Conservation (phyloP, 1,140 invertebrate species). For the Pristionchus pacificus region DNA sequence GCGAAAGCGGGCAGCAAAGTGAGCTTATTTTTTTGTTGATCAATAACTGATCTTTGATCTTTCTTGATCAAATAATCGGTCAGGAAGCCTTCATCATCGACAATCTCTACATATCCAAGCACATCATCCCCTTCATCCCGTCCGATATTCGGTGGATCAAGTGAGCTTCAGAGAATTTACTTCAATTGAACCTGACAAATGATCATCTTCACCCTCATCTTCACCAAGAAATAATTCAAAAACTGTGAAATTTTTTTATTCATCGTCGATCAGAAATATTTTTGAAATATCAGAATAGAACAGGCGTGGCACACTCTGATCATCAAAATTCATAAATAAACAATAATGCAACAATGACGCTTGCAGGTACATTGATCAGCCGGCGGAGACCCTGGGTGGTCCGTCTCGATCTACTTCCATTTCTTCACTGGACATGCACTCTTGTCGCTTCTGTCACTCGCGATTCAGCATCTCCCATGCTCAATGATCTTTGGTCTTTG, state of each 20-base stretch:
- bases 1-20: conserved; percentile 23
- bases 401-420: conserved; percentile 36
- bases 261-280: neutral
- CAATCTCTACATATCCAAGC: conserved; percentile 56
- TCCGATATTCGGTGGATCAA: conserved; percentile 53
- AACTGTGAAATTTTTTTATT: neutral
- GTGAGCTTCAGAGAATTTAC: conserved; percentile 16
- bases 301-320: neutral
- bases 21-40: too few relatives aligned
- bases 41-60: neutral
- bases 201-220: neutral
- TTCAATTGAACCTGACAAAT: neutral
- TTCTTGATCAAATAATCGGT: conserved; percentile 23
- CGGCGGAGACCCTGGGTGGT: conserved; percentile 41
- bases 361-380: conserved; percentile 50
- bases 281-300: neutral
- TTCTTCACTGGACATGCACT: conserved; percentile 43
- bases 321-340: neutral
- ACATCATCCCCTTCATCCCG: conserved; percentile 57
- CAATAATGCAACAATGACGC: neutral
- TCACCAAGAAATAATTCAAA: neutral
- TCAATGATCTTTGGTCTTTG: conserved; percentile 2
- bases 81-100: conserved; percentile 57
- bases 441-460: conserved; percentile 56
- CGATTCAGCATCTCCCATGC: conserved; percentile 49